phyloP scores from a whole-genome alignment of 2,888 invertebrate genomes.

The Periphyllus acericola region DNA sequence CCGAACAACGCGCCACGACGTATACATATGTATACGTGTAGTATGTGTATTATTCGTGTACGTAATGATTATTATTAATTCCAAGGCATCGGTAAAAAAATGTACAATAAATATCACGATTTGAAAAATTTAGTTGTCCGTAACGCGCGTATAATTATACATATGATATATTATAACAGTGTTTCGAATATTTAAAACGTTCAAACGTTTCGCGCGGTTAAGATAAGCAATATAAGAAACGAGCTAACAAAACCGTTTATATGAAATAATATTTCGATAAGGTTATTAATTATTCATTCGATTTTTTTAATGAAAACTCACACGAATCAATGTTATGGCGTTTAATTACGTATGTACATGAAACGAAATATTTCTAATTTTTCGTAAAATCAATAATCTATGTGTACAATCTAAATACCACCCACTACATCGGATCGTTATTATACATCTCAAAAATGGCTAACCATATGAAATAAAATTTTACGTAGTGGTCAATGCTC shows the following conservation, averaged over 20 bases:
- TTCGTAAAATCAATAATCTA: too few relatives aligned
- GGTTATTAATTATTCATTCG: too few relatives aligned
- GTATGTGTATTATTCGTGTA: too few relatives aligned
- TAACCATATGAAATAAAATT: too few relatives aligned
- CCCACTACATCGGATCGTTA: too few relatives aligned
- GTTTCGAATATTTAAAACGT: background rate
- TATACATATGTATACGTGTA: background rate
- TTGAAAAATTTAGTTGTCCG: background rate
- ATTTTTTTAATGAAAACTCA: too few relatives aligned
- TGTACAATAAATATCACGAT: conserved; percentile 38
- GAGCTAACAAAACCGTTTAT: background rate
- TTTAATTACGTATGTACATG: too few relatives aligned
- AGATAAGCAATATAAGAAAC: background rate
- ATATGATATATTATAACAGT: background rate
- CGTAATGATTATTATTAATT: conserved; percentile 34
- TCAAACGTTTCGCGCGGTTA: background rate
- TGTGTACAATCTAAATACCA: too few relatives aligned
- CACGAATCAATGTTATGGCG: too few relatives aligned
- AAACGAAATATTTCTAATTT: too few relatives aligned
- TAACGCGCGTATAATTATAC: background rate
- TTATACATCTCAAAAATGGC: too few relatives aligned
- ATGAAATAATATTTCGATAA: background rate
- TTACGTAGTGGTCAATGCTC: too few relatives aligned
- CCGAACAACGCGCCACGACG: background rate
- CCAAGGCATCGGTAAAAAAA: background rate